A percentile compares a stretch with the other conserved stretches of the same genome.
phyloP scores from a whole-genome alignment of 2,113 vertebrate genomes.

The Neolamprologus devosi region DNA sequence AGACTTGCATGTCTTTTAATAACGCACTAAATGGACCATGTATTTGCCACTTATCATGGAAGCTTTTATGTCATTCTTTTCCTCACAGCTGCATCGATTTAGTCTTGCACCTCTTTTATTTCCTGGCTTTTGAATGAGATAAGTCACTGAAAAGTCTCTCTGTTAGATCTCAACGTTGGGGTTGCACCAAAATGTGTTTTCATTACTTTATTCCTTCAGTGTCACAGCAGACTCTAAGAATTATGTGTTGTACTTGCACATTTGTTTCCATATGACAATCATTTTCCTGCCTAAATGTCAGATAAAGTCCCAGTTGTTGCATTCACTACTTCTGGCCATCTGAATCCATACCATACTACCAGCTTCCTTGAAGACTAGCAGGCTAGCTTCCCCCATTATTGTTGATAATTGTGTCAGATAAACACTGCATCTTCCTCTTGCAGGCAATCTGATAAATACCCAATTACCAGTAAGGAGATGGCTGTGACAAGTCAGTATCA shows the following conservation, averaged over 20 bases:
- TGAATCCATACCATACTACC: neutral
- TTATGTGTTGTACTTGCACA: conserved; percentile 42
- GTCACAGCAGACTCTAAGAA: conserved; percentile 12
- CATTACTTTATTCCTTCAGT: conserved; percentile 16
- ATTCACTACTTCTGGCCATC: neutral
- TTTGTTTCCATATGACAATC: conserved; percentile 51
- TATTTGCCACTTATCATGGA: neutral
- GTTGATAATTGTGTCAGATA: conserved; percentile 89
- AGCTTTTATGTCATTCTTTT: neutral
- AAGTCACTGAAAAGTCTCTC: neutral
- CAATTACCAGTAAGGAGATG: conserved; percentile 84
- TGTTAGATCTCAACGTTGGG: conserved; percentile 40
- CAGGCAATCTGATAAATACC: conserved; percentile 92
- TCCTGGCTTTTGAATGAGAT: conserved; percentile 33
- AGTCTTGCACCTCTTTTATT: neutral
- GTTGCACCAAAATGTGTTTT: conserved; percentile 27
- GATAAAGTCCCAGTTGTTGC: neutral
- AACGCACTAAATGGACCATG: neutral
- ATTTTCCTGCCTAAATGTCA: neutral
- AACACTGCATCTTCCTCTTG: conserved; percentile 71
- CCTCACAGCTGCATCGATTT: neutral
- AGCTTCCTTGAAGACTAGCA: conserved; percentile 1
- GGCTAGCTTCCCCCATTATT: conserved; percentile 17
- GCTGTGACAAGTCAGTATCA: conserved; percentile 40
- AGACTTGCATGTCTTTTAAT: neutral